Evolutionary conservation across 2,113 vertebrate genomes (phyloP), one percentile per base, ranked within the genome.

Genomic region (Chroicocephalus ridibundus): DNA sequence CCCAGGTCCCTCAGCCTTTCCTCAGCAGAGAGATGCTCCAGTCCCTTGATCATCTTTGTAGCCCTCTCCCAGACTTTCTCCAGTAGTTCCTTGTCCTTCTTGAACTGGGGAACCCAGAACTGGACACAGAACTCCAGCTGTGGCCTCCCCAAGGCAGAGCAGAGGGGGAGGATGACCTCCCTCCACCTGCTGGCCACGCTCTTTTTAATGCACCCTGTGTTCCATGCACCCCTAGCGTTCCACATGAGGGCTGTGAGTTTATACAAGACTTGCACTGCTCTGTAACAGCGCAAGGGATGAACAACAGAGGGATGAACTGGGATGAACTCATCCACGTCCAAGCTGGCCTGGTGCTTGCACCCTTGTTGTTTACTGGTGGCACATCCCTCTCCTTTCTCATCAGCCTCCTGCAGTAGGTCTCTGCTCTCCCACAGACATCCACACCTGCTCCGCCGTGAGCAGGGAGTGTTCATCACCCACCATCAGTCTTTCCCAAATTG

Each of bases 381-480:
- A 11, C 46, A 51, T 46, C 58, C 80, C 10, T 15, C 62, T 34
- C 92, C 11, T 4, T 46, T 78, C 25, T 55, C 70, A 78, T 8
- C 74, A 18, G 55, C 46, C 52, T 58, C 51, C 32, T 25, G 34
- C 55, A 52, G 60, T 1, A 46, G 49, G 46, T 16, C 5, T 14
- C 64, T 54, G 81, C 42, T 29, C 51, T 81, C 29, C 27, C 5
- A 4, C n/a, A 17, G 2, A 58, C 69, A n/a, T 6, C 4, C 2
- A 34, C 69, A 62, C 38, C 40, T 0, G 3, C 49, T 62, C 46
- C 0, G 1, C 75, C 12, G 26, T 0, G 1, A 74, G 64, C 16
- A 1, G 4, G 40, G 51, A 62, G 49, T 3, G 24, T 36, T 86
- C 2, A 0, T 60, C 95, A 83, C 68, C 58, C 2, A 0, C 68